Evolutionary conservation across 2,888 invertebrate species (phyloP).

Genomic region (Cryptophagus acutangulus): DNA sequence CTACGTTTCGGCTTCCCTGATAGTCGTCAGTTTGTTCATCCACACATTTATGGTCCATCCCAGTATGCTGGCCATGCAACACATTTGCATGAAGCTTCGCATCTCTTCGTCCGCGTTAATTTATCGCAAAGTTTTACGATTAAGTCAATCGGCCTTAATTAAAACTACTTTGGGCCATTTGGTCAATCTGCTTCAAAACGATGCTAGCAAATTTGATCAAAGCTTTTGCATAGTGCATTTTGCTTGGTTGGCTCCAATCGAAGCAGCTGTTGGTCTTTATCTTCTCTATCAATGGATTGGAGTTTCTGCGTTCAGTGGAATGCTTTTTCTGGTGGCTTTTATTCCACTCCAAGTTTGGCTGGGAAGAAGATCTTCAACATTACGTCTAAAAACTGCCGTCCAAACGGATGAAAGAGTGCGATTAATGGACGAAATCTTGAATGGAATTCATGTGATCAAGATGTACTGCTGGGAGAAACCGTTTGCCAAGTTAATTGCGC

Average conservation of each 20-base stretch:
- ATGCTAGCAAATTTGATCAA: slow-evolving; percentile 77
- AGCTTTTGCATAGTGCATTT: slow-evolving; percentile 86
- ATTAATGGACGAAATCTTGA: slow-evolving; percentile 67
- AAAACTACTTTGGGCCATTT: slow-evolving; percentile 54
- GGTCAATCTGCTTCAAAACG: slow-evolving; percentile 58
- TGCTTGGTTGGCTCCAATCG: slow-evolving; percentile 65
- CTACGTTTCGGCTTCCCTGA: slow-evolving; percentile 69
- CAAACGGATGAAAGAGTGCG: slow-evolving; percentile 63
- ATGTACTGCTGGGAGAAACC: slow-evolving; percentile 97
- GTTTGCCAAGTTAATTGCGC: slow-evolving; percentile 75
- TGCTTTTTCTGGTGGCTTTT: slow-evolving; percentile 45
- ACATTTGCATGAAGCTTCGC: slow-evolving; percentile 80
- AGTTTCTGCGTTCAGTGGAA: slow-evolving; percentile 47
- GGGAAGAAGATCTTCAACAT: slow-evolving; percentile 42
- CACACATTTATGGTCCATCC: slow-evolving; percentile 56
- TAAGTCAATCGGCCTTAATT: slow-evolving; percentile 53
- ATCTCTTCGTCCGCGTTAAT: slow-evolving; percentile 78
- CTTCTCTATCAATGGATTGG: slow-evolving; percentile 52
- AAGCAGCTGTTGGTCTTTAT: slow-evolving; percentile 55
- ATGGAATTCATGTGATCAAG: slow-evolving; percentile 84
- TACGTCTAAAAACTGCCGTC: slow-evolving; percentile 53
- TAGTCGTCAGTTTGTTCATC: slow-evolving; percentile 49
- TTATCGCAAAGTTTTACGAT: slow-evolving; percentile 62
- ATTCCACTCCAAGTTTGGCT: slow-evolving; percentile 45
- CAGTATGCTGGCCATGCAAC: slow-evolving; percentile 79